Conservation (phyloP, 2,113 vertebrate species). For the Paradoxurus hermaphroditus region DNA sequence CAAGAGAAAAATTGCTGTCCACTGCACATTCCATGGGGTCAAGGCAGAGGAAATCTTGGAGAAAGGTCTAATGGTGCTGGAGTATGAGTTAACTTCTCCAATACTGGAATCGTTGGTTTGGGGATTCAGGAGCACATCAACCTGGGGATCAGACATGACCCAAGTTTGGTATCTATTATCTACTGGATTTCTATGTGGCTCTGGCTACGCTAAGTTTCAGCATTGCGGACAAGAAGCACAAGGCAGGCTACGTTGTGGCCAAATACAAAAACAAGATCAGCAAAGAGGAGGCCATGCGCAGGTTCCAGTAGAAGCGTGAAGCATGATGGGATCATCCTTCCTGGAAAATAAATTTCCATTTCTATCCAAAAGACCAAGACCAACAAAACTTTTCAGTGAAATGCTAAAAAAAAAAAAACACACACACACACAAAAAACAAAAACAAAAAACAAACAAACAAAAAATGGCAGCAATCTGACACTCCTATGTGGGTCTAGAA, state of each 20-base stretch:
- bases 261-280: neutral
- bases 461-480: neutral
- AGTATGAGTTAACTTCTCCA: conserved; percentile 97
- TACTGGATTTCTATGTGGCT: conserved; percentile 99
- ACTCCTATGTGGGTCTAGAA: neutral
- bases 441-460: too few species aligned
- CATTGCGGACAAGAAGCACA: neutral
- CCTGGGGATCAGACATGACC: conserved; percentile 97
- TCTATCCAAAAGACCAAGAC: neutral
- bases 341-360: neutral
- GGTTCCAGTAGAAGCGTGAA: neutral
- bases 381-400: neutral
- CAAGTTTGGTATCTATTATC: conserved; percentile 96
- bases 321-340: neutral
- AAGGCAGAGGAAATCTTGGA: conserved; percentile 98
- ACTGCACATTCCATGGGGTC: conserved; percentile 96
- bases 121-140: conserved; percentile 99
- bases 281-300: neutral
- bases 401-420: neutral
- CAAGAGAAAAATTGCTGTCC: conserved; percentile 97
- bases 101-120: conserved; percentile 97
- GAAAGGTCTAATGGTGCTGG: conserved; percentile 94
- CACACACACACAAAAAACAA: too few species aligned
- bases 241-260: neutral
- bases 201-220: neutral